phyloP scores from a whole-genome alignment of 2,113 vertebrate genomes.

The Plecotus auritus region DNA sequence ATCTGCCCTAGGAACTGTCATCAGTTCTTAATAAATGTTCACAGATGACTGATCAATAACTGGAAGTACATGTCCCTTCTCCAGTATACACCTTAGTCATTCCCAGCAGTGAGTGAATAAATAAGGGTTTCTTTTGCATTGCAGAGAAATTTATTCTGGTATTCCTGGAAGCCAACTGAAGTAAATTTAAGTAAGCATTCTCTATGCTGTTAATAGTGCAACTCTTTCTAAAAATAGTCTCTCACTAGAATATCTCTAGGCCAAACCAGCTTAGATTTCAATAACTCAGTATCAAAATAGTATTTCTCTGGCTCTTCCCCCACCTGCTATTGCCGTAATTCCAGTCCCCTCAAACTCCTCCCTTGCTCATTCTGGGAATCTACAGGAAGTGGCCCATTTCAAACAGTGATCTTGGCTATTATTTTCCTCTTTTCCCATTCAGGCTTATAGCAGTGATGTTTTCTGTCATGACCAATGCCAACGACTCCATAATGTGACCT shows the following conservation, averaged over 20 bases:
- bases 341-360: background rate
- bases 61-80: background rate
- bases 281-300: background rate
- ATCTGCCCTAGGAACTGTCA: background rate
- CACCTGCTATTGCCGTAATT: background rate
- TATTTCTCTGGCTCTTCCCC: background rate
- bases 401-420: no score
- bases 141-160: background rate
- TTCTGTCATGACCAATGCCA: background rate
- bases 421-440: background rate
- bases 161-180: background rate
- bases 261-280: background rate
- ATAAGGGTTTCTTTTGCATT: background rate
- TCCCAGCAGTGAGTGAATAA: background rate
- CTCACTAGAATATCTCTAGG: background rate
- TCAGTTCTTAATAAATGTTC: slow-evolving; percentile 33
- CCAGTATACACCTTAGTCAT: background rate
- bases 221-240: slow-evolving; percentile 12
- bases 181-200: background rate
- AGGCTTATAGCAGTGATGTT: background rate
- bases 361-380: background rate
- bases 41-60: background rate
- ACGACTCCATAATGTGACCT: background rate
- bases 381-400: background rate
- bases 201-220: background rate